phyloP scores from a whole-genome alignment of 2,113 vertebrate species.

The Saiga tatarica region DNA sequence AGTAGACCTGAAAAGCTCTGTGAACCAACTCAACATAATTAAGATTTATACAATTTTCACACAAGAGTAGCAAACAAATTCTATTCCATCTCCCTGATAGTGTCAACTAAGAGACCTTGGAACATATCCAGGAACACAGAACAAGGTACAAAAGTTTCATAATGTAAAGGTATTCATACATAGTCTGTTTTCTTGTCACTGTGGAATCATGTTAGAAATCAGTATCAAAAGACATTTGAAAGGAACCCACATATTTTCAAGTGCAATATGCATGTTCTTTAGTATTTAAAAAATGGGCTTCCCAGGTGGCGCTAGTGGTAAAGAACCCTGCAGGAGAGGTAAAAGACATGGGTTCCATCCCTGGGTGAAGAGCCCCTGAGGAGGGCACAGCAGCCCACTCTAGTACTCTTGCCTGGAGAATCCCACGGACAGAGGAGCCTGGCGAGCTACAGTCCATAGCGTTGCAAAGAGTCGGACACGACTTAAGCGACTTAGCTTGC shows the following conservation, averaged over 20 bases:
- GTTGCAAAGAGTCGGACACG: not conserved
- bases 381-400: not conserved
- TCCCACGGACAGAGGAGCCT: not conserved
- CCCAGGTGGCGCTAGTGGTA: not conserved
- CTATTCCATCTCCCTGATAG: not conserved
- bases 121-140: not conserved
- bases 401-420: not conserved
- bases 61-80: not conserved
- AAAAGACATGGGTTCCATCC: not conserved
- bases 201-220: not conserved
- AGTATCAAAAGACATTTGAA: not conserved
- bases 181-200: not conserved
- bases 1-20: not conserved
- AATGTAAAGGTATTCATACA: not conserved
- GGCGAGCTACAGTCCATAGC: not conserved
- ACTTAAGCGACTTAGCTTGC: not conserved
- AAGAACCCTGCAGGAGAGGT: not conserved
- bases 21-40: not conserved
- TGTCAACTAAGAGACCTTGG: not conserved
- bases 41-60: not conserved
- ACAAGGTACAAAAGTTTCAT: not conserved
- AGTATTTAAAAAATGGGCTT: not conserved
- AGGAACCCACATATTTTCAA: not conserved
- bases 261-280: not conserved
- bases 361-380: not conserved